These are phyloP conservation scores for Ceratotherium simum DNA, from an alignment of 2,113 vertebrate species.

Conservation along the genomic window DNA sequence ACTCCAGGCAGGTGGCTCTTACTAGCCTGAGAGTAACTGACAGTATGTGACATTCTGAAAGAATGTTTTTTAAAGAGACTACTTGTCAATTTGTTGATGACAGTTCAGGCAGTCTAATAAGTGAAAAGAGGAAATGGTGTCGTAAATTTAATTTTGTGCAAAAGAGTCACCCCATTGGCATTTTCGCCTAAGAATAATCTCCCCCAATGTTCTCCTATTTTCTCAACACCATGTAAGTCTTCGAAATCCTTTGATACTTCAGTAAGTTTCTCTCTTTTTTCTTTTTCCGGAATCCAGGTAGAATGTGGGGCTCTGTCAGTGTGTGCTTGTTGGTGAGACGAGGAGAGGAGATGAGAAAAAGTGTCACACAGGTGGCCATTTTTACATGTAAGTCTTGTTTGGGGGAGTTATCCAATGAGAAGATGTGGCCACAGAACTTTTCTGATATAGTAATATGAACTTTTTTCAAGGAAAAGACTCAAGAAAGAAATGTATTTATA, in stretches of 20 bases:
- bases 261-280: neutral
- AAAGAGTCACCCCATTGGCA: neutral
- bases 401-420: neutral
- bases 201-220: neutral
- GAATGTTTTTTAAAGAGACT: neutral
- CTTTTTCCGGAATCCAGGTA: neutral
- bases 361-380: neutral
- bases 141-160: conserved; percentile 50
- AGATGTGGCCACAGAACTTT: neutral
- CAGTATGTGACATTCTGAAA: neutral
- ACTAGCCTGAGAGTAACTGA: neutral
- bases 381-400: neutral
- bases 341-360: neutral
- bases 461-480: neutral
- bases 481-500: neutral
- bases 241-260: conserved; percentile 5
- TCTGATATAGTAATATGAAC: neutral
- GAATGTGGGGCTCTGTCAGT: neutral
- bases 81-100: conserved; percentile 21
- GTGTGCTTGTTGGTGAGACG: neutral
- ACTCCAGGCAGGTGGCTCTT: neutral
- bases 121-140: neutral
- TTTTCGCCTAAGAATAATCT: conserved; percentile 2
- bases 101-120: neutral
- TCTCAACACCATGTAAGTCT: conserved; percentile 21